Conservation (phyloP, 2,113 vertebrate species). For the Brevimyrus niger region DNA sequence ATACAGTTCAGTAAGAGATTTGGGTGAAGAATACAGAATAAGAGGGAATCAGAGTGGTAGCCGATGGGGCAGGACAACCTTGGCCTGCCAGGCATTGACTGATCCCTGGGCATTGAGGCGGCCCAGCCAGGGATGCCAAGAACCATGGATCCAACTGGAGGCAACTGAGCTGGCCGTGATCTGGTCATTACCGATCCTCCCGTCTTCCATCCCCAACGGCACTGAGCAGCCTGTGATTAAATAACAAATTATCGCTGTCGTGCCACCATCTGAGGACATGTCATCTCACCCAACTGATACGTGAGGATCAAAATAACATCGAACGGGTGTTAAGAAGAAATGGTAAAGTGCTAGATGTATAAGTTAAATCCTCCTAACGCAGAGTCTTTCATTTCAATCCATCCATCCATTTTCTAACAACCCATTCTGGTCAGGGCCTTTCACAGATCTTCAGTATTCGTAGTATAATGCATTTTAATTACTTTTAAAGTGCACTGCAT, state of each 20-base stretch:
- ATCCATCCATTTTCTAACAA: neutral
- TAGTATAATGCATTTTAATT: neutral
- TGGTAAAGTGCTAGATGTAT: neutral
- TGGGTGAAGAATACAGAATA: neutral
- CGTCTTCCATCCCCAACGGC: slow-evolving; percentile 74
- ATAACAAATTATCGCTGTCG: neutral
- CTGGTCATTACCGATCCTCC: slow-evolving; percentile 53
- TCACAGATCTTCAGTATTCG: neutral
- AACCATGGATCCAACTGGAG: slow-evolving; percentile 56
- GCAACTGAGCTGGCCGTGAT: slow-evolving; percentile 72
- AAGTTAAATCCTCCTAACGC: neutral
- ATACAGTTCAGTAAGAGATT: neutral
- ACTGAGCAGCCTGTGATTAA: slow-evolving; percentile 68
- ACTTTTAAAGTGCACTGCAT: neutral
- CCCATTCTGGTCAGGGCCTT: neutral
- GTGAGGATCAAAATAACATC: neutral
- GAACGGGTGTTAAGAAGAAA: neutral
- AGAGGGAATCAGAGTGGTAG: neutral
- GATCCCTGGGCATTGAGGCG: slow-evolving; percentile 68
- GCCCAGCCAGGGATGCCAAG: slow-evolving; percentile 67
- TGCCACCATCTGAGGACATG: neutral
- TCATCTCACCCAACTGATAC: neutral
- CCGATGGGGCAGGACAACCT: slow-evolving; percentile 54
- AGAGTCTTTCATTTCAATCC: neutral
- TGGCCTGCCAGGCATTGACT: slow-evolving; percentile 75